These are phyloP conservation scores for Phasianus colchicus DNA, from an alignment of 2,113 vertebrate species.

Conservation along the genomic window DNA sequence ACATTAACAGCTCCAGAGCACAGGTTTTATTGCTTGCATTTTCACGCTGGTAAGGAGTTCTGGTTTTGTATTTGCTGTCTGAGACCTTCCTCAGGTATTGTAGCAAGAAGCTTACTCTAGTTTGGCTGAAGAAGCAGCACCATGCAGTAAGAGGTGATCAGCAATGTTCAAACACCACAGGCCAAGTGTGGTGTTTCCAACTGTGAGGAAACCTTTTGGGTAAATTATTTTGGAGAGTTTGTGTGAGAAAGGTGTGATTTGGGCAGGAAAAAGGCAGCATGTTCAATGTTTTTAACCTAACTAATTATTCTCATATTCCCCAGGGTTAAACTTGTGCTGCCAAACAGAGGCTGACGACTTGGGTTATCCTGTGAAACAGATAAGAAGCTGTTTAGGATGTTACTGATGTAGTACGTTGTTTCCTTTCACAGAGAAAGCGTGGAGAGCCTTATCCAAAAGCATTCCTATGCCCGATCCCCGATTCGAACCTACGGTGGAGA, in stretches of 20 bases:
- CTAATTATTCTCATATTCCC: neutral
- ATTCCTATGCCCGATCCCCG: constrained; percentile 97
- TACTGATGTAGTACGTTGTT: neutral
- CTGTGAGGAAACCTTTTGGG: neutral
- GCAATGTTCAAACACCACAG: fast-evolving
- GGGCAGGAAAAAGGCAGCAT: neutral
- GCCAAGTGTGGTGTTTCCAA: neutral
- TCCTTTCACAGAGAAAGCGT: constrained; percentile 90
- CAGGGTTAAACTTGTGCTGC: neutral
- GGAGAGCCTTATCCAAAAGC: constrained; percentile 98
- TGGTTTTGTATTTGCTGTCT: neutral
- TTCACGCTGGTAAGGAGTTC: neutral
- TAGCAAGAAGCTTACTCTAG: neutral
- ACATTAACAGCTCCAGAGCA: neutral
- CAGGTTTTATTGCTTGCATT: neutral
- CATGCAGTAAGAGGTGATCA: neutral
- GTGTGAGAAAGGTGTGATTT: neutral
- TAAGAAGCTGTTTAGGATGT: neutral
- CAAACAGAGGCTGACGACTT: neutral
- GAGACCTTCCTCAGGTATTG: neutral
- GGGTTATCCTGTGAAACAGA: neutral
- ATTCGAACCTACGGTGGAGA: constrained; percentile 95
- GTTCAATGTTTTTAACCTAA: neutral
- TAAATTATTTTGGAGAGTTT: neutral
- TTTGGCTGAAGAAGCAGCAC: neutral